A percentile compares a stretch with the other conserved stretches of the same genome.
Conservation (phyloP, 1,140 invertebrate genomes). For the Orius laevigatus region DNA sequence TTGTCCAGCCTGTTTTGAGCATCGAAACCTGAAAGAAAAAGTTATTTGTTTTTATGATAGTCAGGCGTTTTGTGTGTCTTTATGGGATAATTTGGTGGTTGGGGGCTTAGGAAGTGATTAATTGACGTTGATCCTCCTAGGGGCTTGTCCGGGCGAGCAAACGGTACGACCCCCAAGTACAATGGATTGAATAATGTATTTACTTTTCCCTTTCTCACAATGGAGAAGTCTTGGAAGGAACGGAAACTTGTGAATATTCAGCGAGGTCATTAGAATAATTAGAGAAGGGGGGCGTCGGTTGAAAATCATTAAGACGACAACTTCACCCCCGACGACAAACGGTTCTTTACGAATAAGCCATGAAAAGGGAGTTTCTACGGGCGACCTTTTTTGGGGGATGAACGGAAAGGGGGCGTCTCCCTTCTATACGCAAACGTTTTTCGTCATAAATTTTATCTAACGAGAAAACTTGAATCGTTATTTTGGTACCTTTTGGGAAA, state of each 20-base stretch:
- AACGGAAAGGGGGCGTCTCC: not conserved
- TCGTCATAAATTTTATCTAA: too few species aligned
- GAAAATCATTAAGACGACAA: slow-evolving; percentile 1
- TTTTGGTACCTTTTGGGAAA: too few species aligned
- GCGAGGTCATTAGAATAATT: slow-evolving; percentile 2
- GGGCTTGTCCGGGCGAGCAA: too few species aligned
- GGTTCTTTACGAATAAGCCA: too few species aligned
- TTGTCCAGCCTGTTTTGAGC: slow-evolving; percentile 18
- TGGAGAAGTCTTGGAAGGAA: not conserved
- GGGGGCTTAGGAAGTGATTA: too few species aligned
- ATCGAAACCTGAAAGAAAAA: slow-evolving; percentile 18
- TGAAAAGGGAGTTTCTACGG: not conserved
- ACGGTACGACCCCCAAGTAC: not conserved
- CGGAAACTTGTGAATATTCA: slow-evolving; percentile 3
- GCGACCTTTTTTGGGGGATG: not conserved
- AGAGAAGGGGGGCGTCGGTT: not conserved
- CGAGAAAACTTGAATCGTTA: too few species aligned
- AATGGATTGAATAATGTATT: slow-evolving; percentile 8
- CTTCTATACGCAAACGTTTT: too few species aligned
- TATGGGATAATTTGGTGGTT: too few species aligned
- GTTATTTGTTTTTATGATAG: too few species aligned
- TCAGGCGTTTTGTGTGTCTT: too few species aligned
- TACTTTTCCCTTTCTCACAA: slow-evolving; percentile 4
- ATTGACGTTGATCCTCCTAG: too few species aligned
- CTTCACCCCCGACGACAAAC: not conserved